These are phyloP conservation scores for Montipora capitata DNA, from an alignment of 92 coral and sea anemone genomes.

Conservation along the genomic window DNA sequence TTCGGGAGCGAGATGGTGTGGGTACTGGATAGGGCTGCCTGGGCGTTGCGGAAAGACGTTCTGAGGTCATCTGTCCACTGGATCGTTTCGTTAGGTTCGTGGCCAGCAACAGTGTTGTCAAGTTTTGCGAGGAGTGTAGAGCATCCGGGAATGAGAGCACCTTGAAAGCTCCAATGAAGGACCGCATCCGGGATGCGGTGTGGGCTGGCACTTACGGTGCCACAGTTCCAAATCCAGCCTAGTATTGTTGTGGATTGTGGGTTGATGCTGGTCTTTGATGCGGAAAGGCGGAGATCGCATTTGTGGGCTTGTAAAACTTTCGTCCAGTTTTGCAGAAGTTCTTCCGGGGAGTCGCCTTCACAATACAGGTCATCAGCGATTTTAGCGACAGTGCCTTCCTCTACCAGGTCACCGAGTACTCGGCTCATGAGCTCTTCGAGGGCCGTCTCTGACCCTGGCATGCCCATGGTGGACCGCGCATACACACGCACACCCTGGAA, in stretches of 20 bases:
- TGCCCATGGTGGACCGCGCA: constrained; percentile 71
- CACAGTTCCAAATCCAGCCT: constrained; percentile 66
- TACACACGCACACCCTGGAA: constrained; percentile 51
- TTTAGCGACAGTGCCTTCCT: constrained; percentile 21
- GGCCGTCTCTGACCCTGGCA: constrained; percentile 80
- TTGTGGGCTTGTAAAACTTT: constrained; percentile 56
- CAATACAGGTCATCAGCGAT: constrained; percentile 55
- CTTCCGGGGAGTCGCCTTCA: constrained; percentile 17
- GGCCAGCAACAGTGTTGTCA: constrained; percentile 68
- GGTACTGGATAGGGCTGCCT: constrained; percentile 57
- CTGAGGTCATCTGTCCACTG: constrained; percentile 68
- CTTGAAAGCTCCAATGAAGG: constrained; percentile 69
- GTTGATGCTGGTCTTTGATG: constrained; percentile 65
- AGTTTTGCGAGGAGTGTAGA: constrained; percentile 67
- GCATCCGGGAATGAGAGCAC: constrained; percentile 67
- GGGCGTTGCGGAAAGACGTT: constrained; percentile 60
- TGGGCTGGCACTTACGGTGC: constrained; percentile 66
- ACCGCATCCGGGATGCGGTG: constrained; percentile 70
- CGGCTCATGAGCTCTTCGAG: constrained; percentile 72
- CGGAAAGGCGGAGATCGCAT: constrained; percentile 65
- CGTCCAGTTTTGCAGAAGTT: constrained; percentile 58
- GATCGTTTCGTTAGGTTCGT: constrained; percentile 62
- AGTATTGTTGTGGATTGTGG: constrained; percentile 62
- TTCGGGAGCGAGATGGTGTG: constrained; percentile 67
- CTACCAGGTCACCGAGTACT: constrained; percentile 60